Evolutionary conservation across 2,888 invertebrate genomes (phyloP).

Genomic region (Temnothorax rugatulus): DNA sequence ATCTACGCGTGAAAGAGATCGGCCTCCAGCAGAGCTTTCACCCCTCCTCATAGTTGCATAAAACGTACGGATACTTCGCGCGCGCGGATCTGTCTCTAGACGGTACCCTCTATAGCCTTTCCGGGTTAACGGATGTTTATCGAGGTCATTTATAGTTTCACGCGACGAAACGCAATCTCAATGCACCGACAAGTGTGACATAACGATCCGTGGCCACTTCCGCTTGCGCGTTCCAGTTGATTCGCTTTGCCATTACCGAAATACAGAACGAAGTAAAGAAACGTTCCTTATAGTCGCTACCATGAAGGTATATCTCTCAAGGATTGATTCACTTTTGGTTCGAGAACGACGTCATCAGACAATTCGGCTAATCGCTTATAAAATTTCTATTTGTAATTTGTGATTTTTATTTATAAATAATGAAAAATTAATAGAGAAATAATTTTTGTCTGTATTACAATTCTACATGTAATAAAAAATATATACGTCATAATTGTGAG

Average conservation of each 20-base stretch:
- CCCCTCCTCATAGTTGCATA: neutral
- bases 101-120: neutral
- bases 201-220: conserved; percentile 29
- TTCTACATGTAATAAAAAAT: neutral
- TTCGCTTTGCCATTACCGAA: conserved; percentile 3
- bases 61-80: neutral
- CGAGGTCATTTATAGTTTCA: conserved; percentile 30
- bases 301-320: neutral
- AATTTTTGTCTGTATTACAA: neutral
- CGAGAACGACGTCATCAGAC: neutral
- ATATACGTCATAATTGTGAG: neutral
- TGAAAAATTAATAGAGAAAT: neutral
- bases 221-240: conserved; percentile 1
- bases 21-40: neutral
- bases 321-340: conserved; percentile 1
- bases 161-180: conserved; percentile 17
- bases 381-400: no score
- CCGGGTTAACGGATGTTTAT: conserved; percentile 38
- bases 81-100: neutral
- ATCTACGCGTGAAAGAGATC: neutral
- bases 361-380: neutral
- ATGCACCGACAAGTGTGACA: conserved; percentile 33
- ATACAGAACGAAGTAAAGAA: neutral
- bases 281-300: neutral
- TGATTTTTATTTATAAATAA: neutral